phyloP scores from a whole-genome alignment of 2,113 vertebrate species.

The Oryzias curvinotus region DNA sequence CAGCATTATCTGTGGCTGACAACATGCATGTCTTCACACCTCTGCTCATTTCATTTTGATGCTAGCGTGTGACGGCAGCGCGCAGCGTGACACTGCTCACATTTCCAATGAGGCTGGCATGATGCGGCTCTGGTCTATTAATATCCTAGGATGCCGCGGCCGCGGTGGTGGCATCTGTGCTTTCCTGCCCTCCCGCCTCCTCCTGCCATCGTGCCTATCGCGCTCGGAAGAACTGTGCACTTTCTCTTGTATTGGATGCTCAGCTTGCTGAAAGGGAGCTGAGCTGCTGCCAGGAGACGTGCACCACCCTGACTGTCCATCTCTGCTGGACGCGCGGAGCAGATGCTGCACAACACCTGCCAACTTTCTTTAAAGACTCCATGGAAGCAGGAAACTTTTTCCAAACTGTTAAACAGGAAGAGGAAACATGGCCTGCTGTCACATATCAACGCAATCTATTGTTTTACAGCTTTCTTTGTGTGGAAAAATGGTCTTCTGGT shows the following conservation, averaged over 20 bases:
- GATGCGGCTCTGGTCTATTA: conserved; percentile 72
- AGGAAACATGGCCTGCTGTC: background rate
- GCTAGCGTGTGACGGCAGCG: conserved; percentile 64
- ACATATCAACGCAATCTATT: background rate
- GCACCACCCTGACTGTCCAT: conserved; percentile 46
- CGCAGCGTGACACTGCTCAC: conserved; percentile 52
- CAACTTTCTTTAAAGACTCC: conserved; percentile 9
- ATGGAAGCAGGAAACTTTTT: conserved; percentile 1
- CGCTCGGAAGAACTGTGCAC: conserved; percentile 53
- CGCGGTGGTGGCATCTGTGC: conserved; percentile 78
- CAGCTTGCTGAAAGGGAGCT: conserved; percentile 65
- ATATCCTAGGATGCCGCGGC: conserved; percentile 69
- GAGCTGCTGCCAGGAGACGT: conserved; percentile 55
- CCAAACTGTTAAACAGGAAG: background rate
- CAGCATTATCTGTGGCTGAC: conserved; percentile 14
- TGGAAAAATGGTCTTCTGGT: too few species aligned
- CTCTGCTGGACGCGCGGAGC: conserved; percentile 34
- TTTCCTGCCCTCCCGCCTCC: conserved; percentile 37
- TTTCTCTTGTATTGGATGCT: conserved; percentile 41
- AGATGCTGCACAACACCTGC: conserved; percentile 36
- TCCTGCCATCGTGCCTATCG: conserved; percentile 22
- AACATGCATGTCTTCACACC: conserved; percentile 54
- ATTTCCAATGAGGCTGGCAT: conserved; percentile 72
- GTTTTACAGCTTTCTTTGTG: background rate
- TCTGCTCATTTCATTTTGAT: conserved; percentile 68